Percentiles rank a stretch among this genome's conserved stretches.
These are phyloP conservation scores for Metaphire vulgaris DNA, from an alignment of 1,140 invertebrate species.

Conservation along the genomic window DNA sequence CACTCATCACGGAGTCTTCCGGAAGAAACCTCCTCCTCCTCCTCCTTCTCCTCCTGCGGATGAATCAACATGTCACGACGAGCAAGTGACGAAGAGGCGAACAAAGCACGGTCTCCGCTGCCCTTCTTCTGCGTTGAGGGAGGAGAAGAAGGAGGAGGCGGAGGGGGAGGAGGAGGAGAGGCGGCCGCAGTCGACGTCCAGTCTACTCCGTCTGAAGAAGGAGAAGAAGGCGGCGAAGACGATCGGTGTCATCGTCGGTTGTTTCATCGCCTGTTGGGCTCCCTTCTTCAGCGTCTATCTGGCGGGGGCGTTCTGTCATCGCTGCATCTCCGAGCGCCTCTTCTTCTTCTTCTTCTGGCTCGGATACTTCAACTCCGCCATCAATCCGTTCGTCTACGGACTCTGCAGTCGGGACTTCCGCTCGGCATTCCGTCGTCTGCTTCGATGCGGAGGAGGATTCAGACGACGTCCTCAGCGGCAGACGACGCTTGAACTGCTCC, in stretches of 20 bases:
- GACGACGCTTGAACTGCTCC: too few species aligned
- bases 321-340: neutral
- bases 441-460: constrained; percentile 32
- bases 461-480: too few species aligned
- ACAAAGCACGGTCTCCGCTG: neutral
- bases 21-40: neutral
- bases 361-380: constrained; percentile 27
- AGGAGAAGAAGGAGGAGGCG: constrained; percentile 30
- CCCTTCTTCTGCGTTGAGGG: neutral
- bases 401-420: constrained; percentile 50
- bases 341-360: constrained; percentile 13
- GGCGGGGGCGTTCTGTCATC: neutral
- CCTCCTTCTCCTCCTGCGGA: neutral
- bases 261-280: constrained; percentile 26
- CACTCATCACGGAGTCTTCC: neutral
- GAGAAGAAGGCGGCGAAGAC: constrained; percentile 31
- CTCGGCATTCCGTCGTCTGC: constrained; percentile 45
- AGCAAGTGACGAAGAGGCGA: neutral
- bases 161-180: too few species aligned
- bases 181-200: neutral
- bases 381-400: constrained; percentile 49
- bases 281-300: constrained; percentile 30
- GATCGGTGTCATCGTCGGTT: constrained; percentile 31
- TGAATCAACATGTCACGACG: neutral
- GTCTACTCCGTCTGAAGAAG: constrained; percentile 10